These are phyloP conservation scores for Linurgus olivaceus DNA, from an alignment of 2,797 vertebrate genomes.

Conservation along the genomic window DNA sequence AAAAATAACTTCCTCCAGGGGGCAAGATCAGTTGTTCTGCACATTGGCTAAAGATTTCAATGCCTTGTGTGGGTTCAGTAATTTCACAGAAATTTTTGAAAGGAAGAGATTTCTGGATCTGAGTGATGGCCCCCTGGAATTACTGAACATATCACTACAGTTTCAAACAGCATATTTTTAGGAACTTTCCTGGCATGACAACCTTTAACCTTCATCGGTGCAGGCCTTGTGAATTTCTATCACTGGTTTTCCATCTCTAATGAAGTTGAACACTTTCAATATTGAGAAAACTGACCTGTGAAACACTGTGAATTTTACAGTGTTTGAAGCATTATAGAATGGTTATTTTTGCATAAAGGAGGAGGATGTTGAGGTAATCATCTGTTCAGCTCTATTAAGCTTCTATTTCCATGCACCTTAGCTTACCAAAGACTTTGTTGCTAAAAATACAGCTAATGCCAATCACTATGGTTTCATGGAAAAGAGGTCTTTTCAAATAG, in stretches of 20 bases:
- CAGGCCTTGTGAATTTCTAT: background rate
- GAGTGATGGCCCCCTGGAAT: background rate
- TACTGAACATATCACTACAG: background rate
- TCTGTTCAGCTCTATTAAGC: background rate
- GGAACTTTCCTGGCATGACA: background rate
- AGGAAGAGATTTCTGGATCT: background rate
- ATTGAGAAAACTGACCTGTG: background rate
- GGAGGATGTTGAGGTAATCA: background rate
- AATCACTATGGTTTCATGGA: background rate
- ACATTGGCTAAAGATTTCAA: background rate
- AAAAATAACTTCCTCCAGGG: background rate
- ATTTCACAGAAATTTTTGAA: background rate
- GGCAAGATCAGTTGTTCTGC: background rate
- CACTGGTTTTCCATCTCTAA: background rate
- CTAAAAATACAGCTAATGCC: background rate
- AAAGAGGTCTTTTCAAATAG: background rate
- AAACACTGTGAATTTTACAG: background rate
- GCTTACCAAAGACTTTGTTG: background rate
- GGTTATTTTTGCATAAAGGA: constrained; percentile 1
- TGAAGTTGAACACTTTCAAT: background rate
- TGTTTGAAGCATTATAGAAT: background rate
- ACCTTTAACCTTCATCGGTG: background rate
- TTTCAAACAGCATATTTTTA: background rate
- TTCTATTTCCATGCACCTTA: background rate
- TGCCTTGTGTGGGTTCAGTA: background rate